phyloP scores from a whole-genome alignment of 2,113 vertebrate genomes.

The Todiramphus saurophagus region DNA sequence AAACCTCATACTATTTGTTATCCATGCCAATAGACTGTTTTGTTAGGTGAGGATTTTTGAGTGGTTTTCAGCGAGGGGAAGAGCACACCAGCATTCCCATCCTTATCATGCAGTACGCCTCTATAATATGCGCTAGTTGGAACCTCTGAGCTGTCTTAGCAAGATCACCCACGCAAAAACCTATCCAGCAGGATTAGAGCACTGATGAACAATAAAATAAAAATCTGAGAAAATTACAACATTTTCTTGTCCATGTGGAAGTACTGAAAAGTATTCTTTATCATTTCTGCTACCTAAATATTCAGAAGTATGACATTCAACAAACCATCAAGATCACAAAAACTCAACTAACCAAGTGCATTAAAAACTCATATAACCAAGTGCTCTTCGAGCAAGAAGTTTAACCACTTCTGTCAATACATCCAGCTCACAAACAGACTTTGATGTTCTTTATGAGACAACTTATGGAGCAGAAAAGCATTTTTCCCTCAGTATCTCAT shows the following conservation, averaged over 20 bases:
- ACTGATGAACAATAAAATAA: background rate
- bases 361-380: too few relatives aligned
- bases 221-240: background rate
- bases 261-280: background rate
- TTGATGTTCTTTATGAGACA: background rate
- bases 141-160: background rate
- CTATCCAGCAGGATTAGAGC: background rate
- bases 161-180: background rate
- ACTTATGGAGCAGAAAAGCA: background rate
- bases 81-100: background rate
- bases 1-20: background rate
- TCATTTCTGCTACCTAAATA: background rate
- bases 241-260: background rate
- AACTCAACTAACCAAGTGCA: background rate
- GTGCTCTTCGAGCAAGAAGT: background rate
- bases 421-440: background rate
- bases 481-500: background rate
- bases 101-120: background rate
- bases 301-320: background rate
- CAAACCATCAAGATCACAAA: background rate
- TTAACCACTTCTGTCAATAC: background rate
- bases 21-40: background rate
- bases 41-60: conserved; percentile 5
- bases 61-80: background rate
- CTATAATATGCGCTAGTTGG: background rate